Base-by-base conservation (phyloP, 2,888 invertebrate genomes). In the Tolmerus cingulatus region DNA sequence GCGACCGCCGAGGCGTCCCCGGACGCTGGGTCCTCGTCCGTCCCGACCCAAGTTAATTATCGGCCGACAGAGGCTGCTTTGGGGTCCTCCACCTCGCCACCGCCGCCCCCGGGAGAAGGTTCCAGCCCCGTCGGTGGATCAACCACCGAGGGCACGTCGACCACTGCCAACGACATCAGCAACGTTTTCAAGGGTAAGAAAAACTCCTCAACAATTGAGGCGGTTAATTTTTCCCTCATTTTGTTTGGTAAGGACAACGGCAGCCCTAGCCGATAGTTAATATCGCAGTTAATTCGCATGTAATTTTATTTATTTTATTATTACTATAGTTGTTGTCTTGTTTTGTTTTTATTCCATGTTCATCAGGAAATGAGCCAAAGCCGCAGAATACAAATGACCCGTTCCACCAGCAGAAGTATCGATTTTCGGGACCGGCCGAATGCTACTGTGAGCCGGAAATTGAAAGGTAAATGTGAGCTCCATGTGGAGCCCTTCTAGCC, bases 401-500 rank as follows among this genome's bases (percentile, higher is more conserved):
- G 74, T 90, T 89, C 88, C 89, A 90, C 79, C 90, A 90, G 85
- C 88, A 91, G 87, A 91, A 91, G 74, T 90, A 90, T 77, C 91
- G 91, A 87, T 92, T 90, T 89, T 90, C 91, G 8, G 90, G 91
- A 46, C 91, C 91, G 23, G 92, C 92, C 2, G 92, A 92, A 86
- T 93, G 92, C 89, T 92, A 92, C 89, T 93, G 92, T 89, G 92
- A 92, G 87, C 92, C 92, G 34, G 92, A 91, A 89, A 90, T 90
- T 87, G 92, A 92, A 87, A 92, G 90, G 92, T 93, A 88, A 86
- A 74, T 34, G 16, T 27, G 66, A 66, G 66, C 66, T 27, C 66
- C 66, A 66, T 66, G 66, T 66, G 66, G 66, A 27, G 19, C 30
- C 27, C 27, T 66, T 66, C 66, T 66, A 66, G 66, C 66, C 66